Evolutionary conservation across 2,113 vertebrate species (phyloP).

Genomic region (Natator depressus): DNA sequence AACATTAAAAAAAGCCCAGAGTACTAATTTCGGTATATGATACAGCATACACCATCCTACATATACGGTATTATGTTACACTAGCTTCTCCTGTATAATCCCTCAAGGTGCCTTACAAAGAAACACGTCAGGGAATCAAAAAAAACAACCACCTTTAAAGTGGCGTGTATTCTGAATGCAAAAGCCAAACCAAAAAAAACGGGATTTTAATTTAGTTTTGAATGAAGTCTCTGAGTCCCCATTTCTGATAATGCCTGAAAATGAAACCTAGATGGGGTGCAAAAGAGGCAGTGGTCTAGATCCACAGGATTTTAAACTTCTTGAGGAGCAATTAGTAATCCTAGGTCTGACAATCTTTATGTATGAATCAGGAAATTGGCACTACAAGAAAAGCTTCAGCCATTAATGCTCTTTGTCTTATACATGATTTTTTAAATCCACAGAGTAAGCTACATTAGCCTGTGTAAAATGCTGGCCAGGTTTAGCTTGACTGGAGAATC

Average conservation of each 20-base stretch:
- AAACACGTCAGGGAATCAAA: accelerated
- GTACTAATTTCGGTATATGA: slow-evolving; percentile 10
- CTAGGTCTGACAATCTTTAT: background rate
- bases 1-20: slow-evolving; percentile 24
- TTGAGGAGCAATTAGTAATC: background rate
- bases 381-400: background rate
- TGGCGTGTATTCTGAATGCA: accelerated
- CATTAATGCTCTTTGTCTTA: background rate
- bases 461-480: background rate
- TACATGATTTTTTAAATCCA: background rate
- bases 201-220: background rate
- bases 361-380: background rate
- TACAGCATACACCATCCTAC: background rate
- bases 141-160: background rate
- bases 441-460: background rate
- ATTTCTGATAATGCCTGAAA: background rate
- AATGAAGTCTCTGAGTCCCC: background rate
- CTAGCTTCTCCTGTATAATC: background rate
- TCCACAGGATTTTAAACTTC: background rate
- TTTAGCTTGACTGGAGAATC: background rate
- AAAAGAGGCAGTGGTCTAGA: background rate
- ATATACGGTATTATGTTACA: background rate
- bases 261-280: background rate
- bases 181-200: accelerated
- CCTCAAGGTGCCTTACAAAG: background rate